A percentile compares a stretch with the other conserved stretches of the same genome.
These are phyloP conservation scores for Harpalus rufipes DNA, from an alignment of 2,888 invertebrate genomes.

Conservation along the genomic window DNA sequence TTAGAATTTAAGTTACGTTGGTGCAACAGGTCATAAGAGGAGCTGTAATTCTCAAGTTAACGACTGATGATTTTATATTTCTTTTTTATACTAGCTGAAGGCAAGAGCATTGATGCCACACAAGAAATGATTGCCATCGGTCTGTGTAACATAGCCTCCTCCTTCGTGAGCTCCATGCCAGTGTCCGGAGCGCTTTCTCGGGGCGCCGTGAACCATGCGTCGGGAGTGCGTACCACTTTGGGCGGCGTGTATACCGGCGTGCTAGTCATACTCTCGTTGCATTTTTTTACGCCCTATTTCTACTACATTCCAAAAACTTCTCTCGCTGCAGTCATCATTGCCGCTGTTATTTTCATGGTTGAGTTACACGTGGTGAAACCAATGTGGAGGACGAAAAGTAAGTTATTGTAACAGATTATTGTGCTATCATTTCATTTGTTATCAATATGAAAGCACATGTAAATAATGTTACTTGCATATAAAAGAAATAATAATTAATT, in stretches of 20 bases:
- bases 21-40: too few relatives aligned
- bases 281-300: constrained; percentile 84
- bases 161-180: constrained; percentile 85
- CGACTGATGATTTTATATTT: constrained; percentile 25
- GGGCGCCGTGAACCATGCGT: constrained; percentile 85
- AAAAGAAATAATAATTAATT: too few relatives aligned
- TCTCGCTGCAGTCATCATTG: constrained; percentile 85
- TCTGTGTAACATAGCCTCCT: constrained; percentile 82
- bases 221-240: constrained; percentile 84
- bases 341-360: constrained; percentile 85
- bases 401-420: constrained; percentile 69
- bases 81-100: constrained; percentile 77
- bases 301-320: constrained; percentile 83
- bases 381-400: constrained; percentile 84
- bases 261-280: constrained; percentile 78
- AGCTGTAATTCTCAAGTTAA: too few relatives aligned
- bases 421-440: too few relatives aligned
- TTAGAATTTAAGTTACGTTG: too few relatives aligned
- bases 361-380: constrained; percentile 82
- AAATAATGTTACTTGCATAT: too few relatives aligned
- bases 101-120: constrained; percentile 82
- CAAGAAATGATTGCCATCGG: constrained; percentile 86
- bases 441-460: too few relatives aligned
- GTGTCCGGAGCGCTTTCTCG: constrained; percentile 82
- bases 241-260: constrained; percentile 83